A percentile compares a stretch with the other conserved stretches of the same genome.
phyloP scores from a whole-genome alignment of 2,797 vertebrate species.

The Allobates femoralis region DNA sequence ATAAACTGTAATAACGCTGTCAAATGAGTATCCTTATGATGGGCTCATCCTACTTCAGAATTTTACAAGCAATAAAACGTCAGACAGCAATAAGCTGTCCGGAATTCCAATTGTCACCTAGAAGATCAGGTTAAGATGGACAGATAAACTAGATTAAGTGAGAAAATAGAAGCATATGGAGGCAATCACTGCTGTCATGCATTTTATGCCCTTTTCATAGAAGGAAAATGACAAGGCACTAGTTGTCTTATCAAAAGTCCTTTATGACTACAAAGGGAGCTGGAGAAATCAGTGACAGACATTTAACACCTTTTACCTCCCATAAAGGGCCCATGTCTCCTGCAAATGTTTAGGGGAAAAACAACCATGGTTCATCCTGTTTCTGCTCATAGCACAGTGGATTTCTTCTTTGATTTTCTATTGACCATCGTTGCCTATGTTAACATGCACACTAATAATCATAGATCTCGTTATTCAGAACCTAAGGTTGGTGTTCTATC shows the following conservation, averaged over 20 bases:
- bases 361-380: not conserved
- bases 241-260: conserved; percentile 50
- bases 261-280: conserved; percentile 55
- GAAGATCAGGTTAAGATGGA: conserved; percentile 48
- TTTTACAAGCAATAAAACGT: conserved; percentile 54
- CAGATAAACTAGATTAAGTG: conserved; percentile 59
- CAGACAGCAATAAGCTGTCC: conserved; percentile 45
- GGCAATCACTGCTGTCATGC: conserved; percentile 55
- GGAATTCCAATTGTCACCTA: conserved; percentile 55
- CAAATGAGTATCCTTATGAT: not conserved
- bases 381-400: not conserved
- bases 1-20: not conserved
- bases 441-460: not conserved
- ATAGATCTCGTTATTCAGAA: not conserved
- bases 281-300: conserved; percentile 30
- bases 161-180: conserved; percentile 53
- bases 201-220: conserved; percentile 55
- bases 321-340: conserved; percentile 28
- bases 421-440: not conserved
- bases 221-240: conserved; percentile 53
- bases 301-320: conserved; percentile 53
- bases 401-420: conserved; percentile 60
- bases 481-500: not conserved
- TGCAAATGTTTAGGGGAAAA: conserved; percentile 10
- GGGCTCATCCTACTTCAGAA: conserved; percentile 6